Evolutionary conservation across 2,888 invertebrate species (phyloP).

Genomic region (Drosophila picticornis): DNA sequence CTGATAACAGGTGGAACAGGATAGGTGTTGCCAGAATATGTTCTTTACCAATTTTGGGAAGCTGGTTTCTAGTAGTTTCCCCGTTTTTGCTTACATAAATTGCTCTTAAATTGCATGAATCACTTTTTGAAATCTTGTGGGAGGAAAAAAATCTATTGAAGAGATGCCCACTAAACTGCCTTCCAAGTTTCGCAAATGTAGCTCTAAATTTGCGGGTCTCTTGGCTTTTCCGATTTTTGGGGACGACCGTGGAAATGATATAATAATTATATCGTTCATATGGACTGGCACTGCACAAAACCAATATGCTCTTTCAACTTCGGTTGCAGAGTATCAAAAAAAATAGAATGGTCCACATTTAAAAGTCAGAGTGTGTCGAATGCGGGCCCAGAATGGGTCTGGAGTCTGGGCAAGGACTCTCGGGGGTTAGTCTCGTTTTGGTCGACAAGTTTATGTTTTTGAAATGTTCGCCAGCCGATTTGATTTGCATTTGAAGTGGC

Average conservation of each 20-base stretch:
- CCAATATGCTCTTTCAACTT: not conserved
- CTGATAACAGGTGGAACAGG: not conserved
- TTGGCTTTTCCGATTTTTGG: not conserved
- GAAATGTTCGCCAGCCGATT: conserved; percentile 47
- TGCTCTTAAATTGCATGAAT: not conserved
- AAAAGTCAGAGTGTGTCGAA: conserved; percentile 43
- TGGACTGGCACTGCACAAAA: not conserved
- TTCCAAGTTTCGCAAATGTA: not conserved
- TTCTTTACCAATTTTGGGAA: not conserved
- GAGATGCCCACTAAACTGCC: not conserved
- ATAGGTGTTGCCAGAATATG: not conserved
- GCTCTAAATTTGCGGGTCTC: no score
- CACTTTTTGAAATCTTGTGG: not conserved
- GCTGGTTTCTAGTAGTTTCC: fast-evolving
- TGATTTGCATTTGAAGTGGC: conserved; percentile 72
- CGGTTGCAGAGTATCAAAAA: not conserved
- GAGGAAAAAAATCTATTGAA: fast-evolving
- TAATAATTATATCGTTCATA: not conserved
- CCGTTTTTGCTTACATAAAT: not conserved
- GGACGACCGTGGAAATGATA: not conserved
- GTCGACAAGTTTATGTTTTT: conserved; percentile 62
- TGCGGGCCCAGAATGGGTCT: conserved; percentile 2
- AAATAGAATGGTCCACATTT: conserved; percentile 25
- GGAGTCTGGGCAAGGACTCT: conserved; percentile 16
- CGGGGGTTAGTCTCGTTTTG: conserved; percentile 10